Percentiles rank a stretch among this genome's conserved stretches.
Evolutionary conservation across 2,888 invertebrate species (phyloP).

Genomic region (Pogonocherus hispidulus): DNA sequence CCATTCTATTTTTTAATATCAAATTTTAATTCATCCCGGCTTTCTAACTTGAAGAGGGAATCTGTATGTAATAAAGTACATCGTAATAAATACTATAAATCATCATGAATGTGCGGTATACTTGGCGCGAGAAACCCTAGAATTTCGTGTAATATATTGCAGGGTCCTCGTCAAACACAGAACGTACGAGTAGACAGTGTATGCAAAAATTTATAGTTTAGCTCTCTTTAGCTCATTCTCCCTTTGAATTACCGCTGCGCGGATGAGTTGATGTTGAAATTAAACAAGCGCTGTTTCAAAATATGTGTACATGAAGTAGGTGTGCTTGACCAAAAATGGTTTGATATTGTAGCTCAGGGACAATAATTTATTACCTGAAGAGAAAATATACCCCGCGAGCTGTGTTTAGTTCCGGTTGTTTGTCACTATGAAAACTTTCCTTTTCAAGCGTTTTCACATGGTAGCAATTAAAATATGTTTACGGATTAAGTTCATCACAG

Average conservation of each 20-base stretch:
- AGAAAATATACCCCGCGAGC: not conserved
- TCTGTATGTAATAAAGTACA: constrained; percentile 45
- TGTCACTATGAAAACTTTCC: too few species aligned
- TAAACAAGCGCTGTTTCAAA: constrained; percentile 28
- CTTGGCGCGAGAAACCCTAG: constrained; percentile 47
- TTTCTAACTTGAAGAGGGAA: constrained; percentile 17
- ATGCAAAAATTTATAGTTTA: constrained; percentile 35
- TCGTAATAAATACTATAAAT: constrained; percentile 52
- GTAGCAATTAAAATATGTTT: too few species aligned
- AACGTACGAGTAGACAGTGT: constrained; percentile 22
- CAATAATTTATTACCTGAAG: not conserved
- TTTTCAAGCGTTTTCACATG: too few species aligned
- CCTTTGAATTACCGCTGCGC: constrained; percentile 45
- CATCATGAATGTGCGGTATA: constrained; percentile 43
- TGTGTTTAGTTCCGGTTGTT: not conserved
- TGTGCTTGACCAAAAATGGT: constrained; percentile 3
- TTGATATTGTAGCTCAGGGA: not conserved
- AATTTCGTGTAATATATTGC: constrained; percentile 50
- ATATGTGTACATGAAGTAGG: constrained; percentile 26
- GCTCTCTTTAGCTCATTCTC: too few species aligned
- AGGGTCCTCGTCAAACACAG: constrained; percentile 47
- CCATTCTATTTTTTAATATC: constrained; percentile 18
- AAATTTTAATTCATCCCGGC: constrained; percentile 12
- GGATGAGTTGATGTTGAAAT: constrained; percentile 31
- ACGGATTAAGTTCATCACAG: too few species aligned